Base-by-base conservation (phyloP, 2,113 vertebrate genomes). In the Thymallus thymallus region DNA sequence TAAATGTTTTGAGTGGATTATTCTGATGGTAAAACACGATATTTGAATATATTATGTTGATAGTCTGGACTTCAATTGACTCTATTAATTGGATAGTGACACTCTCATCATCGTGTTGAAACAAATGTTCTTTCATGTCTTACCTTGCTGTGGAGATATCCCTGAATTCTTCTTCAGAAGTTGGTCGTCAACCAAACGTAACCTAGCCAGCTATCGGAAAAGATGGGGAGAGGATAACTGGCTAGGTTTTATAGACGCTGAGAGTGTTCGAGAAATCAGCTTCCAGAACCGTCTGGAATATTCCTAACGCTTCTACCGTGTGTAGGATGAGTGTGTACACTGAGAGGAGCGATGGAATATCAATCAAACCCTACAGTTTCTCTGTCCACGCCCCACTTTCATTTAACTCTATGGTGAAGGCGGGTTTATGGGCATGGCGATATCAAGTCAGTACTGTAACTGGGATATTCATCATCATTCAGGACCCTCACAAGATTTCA, bases 271-370 rank as follows among this genome's bases (percentile, higher is more conserved):
- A 91, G 90, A 91, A 90, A 79, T 69, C 84, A 73, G 68, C 84
- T 85, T 88, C 90, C 76, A 86, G 91, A 92, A 92, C 73, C 78
- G 24, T 92, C 92, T 92, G 80, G 90, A 93, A 90, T 76, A 69
- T 65, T 91, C 86, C 69, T 63, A 14, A 3, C 35, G 24, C 7
- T 5, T 41, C 20, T 73, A 69, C 68, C 32, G 9, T 65, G 4
- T 3, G 35, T 41, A 41, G 7, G 35, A 41, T 41, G 35, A 41
- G 32, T 12, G 6, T 70, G 71, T 2, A 1, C 65, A 48, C 60
- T 76, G 78, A 87, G 20, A 12, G 83, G 89, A 12, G 26, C 0
- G 0, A 0, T 2, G 3, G 0, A 0, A 62, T 85, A 89, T 90
- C 89, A 87, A 22, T 91, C 83, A 82, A 0, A 0, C 13, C 0